These are phyloP conservation scores for Rhyacophila evoluta DNA, from an alignment of 2,888 invertebrate species.

Conservation along the genomic window DNA sequence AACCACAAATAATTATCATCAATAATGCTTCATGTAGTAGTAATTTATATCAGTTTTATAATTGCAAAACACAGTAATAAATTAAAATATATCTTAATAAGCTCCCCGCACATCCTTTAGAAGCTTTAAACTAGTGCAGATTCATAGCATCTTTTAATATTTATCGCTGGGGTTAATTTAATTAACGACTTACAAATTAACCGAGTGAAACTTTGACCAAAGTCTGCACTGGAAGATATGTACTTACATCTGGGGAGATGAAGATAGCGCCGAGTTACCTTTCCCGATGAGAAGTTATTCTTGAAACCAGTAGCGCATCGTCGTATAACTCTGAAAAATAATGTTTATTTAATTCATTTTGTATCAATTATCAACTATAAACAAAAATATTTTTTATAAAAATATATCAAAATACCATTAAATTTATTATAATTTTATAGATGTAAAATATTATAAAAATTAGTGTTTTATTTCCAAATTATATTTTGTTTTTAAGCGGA, in stretches of 20 bases:
- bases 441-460: no score
- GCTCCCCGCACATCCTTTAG: constrained; percentile 3
- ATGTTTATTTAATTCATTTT: no score
- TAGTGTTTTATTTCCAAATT: no score
- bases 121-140: not conserved
- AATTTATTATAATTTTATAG: no score
- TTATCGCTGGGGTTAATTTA: constrained; percentile 44
- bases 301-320: not conserved
- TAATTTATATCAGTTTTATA: not conserved
- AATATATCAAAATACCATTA: no score
- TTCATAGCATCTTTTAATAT: constrained; percentile 39
- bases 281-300: constrained; percentile 39
- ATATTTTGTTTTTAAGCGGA: no score
- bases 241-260: constrained; percentile 42
- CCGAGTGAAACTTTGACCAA: constrained; percentile 40
- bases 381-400: no score
- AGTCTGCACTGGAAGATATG: constrained; percentile 21
- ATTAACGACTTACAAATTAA: constrained; percentile 49
- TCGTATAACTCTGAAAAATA: not conserved
- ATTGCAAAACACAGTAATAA: not conserved
- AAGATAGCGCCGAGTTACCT: constrained; percentile 42
- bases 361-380: no score
- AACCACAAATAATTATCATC: not conserved
- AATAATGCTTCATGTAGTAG: not conserved
- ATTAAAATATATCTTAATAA: not conserved